These are phyloP conservation scores for Globodera ellingtonae DNA, from an alignment of 1,140 invertebrate species.

Conservation along the genomic window DNA sequence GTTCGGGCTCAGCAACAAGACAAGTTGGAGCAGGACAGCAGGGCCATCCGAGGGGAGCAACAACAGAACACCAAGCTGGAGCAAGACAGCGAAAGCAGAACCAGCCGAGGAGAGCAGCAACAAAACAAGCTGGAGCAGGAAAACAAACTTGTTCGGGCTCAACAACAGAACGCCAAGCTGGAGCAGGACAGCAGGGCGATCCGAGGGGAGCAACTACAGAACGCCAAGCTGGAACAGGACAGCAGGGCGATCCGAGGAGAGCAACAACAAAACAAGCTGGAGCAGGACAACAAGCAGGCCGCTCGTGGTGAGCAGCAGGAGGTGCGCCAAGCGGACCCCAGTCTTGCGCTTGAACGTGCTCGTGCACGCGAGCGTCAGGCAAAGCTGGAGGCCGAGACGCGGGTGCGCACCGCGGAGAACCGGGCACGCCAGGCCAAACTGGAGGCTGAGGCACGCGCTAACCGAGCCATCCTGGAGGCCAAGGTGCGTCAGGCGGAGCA, in stretches of 20 bases:
- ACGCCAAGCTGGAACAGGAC: background rate
- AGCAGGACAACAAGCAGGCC: background rate
- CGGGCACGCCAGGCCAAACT: background rate
- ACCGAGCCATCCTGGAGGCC: background rate
- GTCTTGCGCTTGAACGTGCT: background rate
- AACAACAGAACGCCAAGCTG: background rate
- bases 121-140: background rate
- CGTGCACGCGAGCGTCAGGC: background rate
- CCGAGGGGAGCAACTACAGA: background rate
- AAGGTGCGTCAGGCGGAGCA: background rate
- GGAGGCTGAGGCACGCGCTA: background rate
- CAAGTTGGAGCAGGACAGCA: background rate
- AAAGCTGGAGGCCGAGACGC: background rate
- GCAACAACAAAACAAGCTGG: background rate
- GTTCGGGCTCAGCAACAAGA: too few relatives aligned
- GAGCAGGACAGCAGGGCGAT: background rate
- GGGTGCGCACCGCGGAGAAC: background rate
- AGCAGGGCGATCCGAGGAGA: background rate
- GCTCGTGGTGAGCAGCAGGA: too few relatives aligned
- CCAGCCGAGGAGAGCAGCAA: background rate
- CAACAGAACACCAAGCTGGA: background rate
- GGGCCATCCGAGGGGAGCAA: background rate
- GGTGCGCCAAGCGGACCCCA: background rate
- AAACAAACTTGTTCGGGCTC: background rate
- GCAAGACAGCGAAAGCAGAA: too few relatives aligned